phyloP scores from a whole-genome alignment of 2,797 vertebrate genomes.

The Rhinogobio ventralis region DNA sequence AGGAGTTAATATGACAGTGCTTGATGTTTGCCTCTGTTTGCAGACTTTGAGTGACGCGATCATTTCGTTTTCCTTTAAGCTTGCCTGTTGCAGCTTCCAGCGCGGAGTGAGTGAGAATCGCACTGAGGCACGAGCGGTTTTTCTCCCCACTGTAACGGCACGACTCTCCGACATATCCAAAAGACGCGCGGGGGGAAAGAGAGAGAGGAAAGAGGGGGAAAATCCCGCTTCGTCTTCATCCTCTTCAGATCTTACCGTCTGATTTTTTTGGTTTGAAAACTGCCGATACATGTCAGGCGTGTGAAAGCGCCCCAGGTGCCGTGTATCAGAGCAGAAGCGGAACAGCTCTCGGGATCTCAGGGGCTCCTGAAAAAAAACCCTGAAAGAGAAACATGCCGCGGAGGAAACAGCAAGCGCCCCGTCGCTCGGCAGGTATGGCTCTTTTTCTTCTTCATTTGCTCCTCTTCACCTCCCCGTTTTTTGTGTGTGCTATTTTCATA shows the following conservation, averaged over 20 bases:
- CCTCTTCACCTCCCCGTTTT: constrained; percentile 20
- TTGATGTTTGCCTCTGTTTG: constrained; percentile 82
- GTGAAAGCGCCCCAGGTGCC: constrained; percentile 80
- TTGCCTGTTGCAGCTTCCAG: constrained; percentile 91
- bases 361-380: constrained; percentile 79
- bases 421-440: constrained; percentile 92
- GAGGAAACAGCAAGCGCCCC: constrained; percentile 98
- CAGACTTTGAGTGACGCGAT: constrained; percentile 92
- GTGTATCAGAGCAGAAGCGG: constrained; percentile 81
- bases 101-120: constrained; percentile 76
- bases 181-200: constrained; percentile 68
- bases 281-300: constrained; percentile 78
- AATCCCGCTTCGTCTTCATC: constrained; percentile 64
- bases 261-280: constrained; percentile 69
- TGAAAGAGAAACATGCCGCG: constrained; percentile 87
- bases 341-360: constrained; percentile 73
- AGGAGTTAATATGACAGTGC: constrained; percentile 82
- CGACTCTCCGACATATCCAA: constrained; percentile 75
- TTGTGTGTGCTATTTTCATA: constrained; percentile 13
- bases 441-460: constrained; percentile 50
- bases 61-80: constrained; percentile 89
- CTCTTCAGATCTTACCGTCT: constrained; percentile 65
- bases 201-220: constrained; percentile 53
- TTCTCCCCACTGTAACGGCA: constrained; percentile 63
- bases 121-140: constrained; percentile 71